A percentile compares a stretch with the other conserved stretches of the same genome.
These are phyloP conservation scores for Panthera tigris DNA, from an alignment of 2,113 vertebrate species.

Conservation along the genomic window DNA sequence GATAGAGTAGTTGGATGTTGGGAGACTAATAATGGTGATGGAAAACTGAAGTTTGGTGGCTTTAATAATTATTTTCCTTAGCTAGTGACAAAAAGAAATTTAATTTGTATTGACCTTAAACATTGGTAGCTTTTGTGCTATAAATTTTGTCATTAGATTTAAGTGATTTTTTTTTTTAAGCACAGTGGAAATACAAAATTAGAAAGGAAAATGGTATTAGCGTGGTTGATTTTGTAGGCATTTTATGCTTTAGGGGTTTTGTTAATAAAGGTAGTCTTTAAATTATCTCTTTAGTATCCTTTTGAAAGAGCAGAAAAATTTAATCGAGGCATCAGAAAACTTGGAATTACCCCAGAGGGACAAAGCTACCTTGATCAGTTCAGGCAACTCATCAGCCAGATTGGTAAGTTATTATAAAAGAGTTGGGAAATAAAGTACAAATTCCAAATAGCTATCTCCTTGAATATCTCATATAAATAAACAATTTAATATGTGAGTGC, in stretches of 20 bases:
- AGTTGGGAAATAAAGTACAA: background rate
- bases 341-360: slow-evolving; percentile 97
- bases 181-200: slow-evolving; percentile 10
- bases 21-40: background rate
- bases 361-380: slow-evolving; percentile 99
- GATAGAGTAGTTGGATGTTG: background rate
- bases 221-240: background rate
- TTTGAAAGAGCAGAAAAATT: slow-evolving; percentile 99
- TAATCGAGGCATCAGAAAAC: slow-evolving; percentile 97
- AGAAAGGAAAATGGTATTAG: background rate
- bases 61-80: slow-evolving; percentile 8
- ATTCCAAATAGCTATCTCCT: background rate
- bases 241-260: slow-evolving; percentile 28
- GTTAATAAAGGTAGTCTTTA: slow-evolving; percentile 42
- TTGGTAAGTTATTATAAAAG: slow-evolving; percentile 87
- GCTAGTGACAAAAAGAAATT: background rate
- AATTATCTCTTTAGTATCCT: slow-evolving; percentile 90
- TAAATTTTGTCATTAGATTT: background rate
- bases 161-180: background rate
- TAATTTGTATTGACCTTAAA: slow-evolving; percentile 1
- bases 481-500: background rate
- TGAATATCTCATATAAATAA: background rate
- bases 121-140: background rate
- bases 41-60: background rate
- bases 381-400: slow-evolving; percentile 98